Evolutionary conservation across 2,113 vertebrate genomes (phyloP).

Genomic region (Centropus bengalensis): DNA sequence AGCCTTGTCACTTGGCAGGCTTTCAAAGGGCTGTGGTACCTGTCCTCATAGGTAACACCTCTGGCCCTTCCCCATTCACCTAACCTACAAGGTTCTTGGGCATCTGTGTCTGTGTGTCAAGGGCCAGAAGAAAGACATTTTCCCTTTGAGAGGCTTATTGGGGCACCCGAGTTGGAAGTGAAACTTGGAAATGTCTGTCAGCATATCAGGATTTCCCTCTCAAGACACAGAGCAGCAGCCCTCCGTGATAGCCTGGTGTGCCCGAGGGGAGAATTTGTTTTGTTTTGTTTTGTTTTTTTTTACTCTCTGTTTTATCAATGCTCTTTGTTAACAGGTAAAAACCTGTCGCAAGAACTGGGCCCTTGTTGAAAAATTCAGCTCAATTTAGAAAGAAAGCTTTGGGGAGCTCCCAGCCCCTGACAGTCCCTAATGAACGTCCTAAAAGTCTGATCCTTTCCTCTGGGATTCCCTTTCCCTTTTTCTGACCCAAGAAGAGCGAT

Average conservation of each 20-base stretch:
- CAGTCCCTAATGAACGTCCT: background rate
- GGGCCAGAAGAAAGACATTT: background rate
- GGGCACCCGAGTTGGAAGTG: background rate
- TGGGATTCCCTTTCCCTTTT: background rate
- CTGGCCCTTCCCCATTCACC: background rate
- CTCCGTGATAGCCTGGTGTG: background rate
- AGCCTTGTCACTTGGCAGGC: background rate
- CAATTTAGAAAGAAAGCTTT: background rate
- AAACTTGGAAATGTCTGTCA: background rate
- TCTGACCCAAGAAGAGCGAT: background rate
- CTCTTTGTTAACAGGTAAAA: slow-evolving; percentile 1
- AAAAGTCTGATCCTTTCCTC: background rate
- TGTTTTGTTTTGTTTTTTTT: background rate
- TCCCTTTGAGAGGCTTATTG: background rate
- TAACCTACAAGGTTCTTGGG: background rate
- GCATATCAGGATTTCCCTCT: background rate
- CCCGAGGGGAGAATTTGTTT: background rate
- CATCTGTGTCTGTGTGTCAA: background rate
- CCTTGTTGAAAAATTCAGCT: background rate
- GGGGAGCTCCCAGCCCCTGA: background rate
- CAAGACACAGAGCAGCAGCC: background rate
- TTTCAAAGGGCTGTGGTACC: background rate
- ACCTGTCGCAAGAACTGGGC: background rate
- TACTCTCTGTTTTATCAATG: background rate
- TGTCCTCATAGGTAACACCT: background rate